Evolutionary conservation across 2,113 vertebrate genomes (phyloP).

Genomic region (Taxidea taxus): DNA sequence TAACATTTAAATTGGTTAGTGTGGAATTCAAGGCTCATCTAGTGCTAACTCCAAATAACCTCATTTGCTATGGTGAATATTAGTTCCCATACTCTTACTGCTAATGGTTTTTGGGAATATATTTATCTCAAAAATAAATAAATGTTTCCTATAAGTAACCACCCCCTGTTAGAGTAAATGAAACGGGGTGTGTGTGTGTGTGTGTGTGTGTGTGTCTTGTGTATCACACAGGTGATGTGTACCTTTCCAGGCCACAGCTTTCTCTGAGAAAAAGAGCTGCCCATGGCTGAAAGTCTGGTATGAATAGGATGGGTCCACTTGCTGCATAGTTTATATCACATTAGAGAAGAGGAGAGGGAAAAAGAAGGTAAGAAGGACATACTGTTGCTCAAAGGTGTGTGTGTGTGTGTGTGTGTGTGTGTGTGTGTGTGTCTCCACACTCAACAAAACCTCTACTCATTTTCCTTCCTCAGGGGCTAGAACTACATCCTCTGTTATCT

Average conservation of each 20-base stretch:
- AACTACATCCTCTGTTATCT: neutral
- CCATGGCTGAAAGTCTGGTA: neutral
- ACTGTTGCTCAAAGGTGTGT: neutral
- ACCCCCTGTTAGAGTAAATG: neutral
- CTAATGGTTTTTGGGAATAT: neutral
- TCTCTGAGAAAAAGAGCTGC: neutral
- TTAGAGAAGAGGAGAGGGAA: neutral
- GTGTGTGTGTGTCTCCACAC: neutral
- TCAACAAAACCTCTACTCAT: neutral
- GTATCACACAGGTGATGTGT: neutral
- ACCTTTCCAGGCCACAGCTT: neutral
- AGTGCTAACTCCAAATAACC: neutral
- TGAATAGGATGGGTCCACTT: neutral
- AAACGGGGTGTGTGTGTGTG: neutral
- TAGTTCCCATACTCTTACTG: neutral
- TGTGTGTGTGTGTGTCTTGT: too few species aligned
- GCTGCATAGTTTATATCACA: neutral
- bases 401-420: neutral
- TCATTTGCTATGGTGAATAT: neutral
- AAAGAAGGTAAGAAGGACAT: neutral
- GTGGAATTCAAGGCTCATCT: neutral
- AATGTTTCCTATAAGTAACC: neutral
- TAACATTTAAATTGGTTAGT: neutral
- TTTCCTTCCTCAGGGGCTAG: neutral
- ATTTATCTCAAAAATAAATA: neutral